phyloP scores from a whole-genome alignment of 2,888 invertebrate genomes.

The Scaptodrosophila latifasciaeformis region DNA sequence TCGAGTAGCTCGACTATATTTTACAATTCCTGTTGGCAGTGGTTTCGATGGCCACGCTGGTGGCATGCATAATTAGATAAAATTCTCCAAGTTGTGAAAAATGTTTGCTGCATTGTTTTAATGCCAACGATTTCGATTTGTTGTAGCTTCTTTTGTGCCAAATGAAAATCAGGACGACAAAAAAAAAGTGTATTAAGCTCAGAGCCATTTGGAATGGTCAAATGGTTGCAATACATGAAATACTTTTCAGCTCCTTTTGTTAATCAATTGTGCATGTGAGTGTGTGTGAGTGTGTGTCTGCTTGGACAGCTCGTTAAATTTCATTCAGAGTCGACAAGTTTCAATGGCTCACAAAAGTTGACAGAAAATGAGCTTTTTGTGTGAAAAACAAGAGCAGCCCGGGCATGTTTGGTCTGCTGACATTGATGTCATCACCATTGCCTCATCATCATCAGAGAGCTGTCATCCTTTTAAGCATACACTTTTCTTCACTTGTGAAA shows the following conservation, averaged over 20 bases:
- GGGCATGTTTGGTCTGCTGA: neutral
- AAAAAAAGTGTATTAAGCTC: no score
- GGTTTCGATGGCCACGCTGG: conserved; percentile 38
- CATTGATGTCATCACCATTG: conserved; percentile 9
- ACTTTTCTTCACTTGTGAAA: no score
- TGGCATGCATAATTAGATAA: conserved; percentile 58
- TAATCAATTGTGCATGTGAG: conserved; percentile 11
- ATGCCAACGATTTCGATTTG: no score
- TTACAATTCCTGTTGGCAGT: conserved; percentile 1
- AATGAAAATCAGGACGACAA: no score
- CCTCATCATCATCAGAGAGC: conserved; percentile 34
- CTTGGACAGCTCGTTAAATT: conserved; percentile 42
- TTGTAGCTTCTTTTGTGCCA: no score
- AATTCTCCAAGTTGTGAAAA: no score
- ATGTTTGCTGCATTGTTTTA: no score
- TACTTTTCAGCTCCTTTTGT: conserved; percentile 25
- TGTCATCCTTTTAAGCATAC: conserved; percentile 51
- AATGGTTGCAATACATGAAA: no score
- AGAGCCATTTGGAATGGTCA: no score
- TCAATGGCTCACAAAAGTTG: conserved; percentile 46
- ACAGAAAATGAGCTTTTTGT: conserved; percentile 61
- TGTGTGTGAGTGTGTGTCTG: conserved; percentile 9
- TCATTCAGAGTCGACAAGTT: conserved; percentile 47
- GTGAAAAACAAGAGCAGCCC: no score
- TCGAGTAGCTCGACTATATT: neutral